A percentile compares a stretch with the other conserved stretches of the same genome.
These are phyloP conservation scores for Sus cebifrons DNA, from an alignment of 2,797 vertebrate species.

Conservation along the genomic window DNA sequence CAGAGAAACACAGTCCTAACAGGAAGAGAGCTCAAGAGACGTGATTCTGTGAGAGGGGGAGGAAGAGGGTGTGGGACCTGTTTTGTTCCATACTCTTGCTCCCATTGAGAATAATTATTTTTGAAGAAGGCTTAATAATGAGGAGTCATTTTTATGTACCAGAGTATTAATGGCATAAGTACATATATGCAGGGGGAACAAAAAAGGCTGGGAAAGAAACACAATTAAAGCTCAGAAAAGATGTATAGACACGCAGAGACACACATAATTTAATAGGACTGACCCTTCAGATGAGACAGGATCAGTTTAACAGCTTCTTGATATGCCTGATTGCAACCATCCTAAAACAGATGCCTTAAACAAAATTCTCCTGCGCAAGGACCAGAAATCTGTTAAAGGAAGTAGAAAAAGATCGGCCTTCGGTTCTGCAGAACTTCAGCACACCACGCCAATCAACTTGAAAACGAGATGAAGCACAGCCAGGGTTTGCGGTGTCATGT, in stretches of 20 bases:
- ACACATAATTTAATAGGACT: neutral
- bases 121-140: slow-evolving; percentile 5
- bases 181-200: neutral
- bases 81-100: neutral
- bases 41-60: neutral
- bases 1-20: neutral
- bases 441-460: neutral
- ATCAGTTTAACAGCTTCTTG: neutral
- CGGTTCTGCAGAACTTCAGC: neutral
- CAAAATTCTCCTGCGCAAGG: neutral
- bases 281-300: neutral
- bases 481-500: neutral
- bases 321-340: neutral
- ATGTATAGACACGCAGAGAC: neutral
- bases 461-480: neutral
- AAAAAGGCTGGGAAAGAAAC: slow-evolving; percentile 10
- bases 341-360: neutral
- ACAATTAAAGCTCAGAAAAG: slow-evolving; percentile 7
- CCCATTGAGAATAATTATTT: slow-evolving; percentile 12
- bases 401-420: neutral
- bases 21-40: neutral
- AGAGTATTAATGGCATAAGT: neutral
- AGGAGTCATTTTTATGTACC: slow-evolving; percentile 5
- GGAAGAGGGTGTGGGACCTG: neutral
- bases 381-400: neutral